Evolutionary conservation across 2,888 invertebrate species (phyloP).

Genomic region (Aleiodes leptofemur): DNA sequence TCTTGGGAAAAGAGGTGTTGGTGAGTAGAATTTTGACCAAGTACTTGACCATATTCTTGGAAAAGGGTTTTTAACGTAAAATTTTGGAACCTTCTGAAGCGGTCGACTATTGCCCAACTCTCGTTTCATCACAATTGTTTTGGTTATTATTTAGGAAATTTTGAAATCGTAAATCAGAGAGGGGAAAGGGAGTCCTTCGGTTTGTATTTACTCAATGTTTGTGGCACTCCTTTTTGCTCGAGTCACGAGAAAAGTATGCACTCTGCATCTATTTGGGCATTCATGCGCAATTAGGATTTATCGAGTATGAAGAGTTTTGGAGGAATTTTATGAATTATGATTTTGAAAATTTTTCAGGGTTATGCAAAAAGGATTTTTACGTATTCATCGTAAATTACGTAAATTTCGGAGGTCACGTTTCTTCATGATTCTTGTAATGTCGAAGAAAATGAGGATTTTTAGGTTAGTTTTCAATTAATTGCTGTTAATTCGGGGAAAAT

Average conservation of each 20-base stretch:
- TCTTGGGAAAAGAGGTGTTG: conserved; percentile 50
- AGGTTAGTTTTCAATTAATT: no score
- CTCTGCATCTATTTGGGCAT: conserved; percentile 5
- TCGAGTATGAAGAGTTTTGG: conserved; percentile 1
- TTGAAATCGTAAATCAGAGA: conserved; percentile 23
- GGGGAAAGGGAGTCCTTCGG: neutral
- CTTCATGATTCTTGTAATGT: neutral
- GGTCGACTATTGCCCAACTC: conserved; percentile 43
- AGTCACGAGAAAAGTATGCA: neutral
- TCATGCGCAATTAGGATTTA: conserved; percentile 14
- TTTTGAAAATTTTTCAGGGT: neutral
- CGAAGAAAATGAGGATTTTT: no score
- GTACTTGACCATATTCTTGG: neutral
- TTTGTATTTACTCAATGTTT: neutral
- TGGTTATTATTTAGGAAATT: conserved; percentile 4
- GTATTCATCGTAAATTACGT: conserved; percentile 20
- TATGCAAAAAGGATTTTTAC: conserved; percentile 22
- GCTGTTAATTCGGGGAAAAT: no score
- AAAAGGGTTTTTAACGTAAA: neutral
- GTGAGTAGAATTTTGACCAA: neutral
- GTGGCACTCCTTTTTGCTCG: neutral
- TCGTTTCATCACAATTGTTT: conserved; percentile 15
- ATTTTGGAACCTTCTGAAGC: neutral
- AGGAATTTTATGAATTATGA: conserved; percentile 6
- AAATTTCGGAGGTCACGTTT: conserved; percentile 23